Conservation (phyloP, 2,888 invertebrate species). For the Piscicola geometra region DNA sequence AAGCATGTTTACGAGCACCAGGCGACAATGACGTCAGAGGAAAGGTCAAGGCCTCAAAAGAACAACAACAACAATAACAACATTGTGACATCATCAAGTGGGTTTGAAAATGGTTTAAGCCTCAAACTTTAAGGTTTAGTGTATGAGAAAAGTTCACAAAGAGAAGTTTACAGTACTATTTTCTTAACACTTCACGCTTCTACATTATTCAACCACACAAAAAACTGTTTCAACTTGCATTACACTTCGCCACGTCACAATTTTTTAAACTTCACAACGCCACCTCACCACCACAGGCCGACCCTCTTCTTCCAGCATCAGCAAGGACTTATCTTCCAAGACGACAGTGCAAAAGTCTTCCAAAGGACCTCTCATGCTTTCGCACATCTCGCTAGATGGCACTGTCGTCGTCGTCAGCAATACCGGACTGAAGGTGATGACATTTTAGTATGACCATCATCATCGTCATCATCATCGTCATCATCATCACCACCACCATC, state of each 20-base stretch:
- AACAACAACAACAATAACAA: too few species aligned
- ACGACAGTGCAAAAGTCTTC: neutral
- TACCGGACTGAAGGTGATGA: conserved; percentile 19
- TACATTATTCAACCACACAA: too few species aligned
- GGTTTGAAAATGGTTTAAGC: too few species aligned
- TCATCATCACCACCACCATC: conserved; percentile 33
- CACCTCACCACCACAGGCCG: too few species aligned
- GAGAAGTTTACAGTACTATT: too few species aligned
- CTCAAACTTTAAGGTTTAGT: too few species aligned
- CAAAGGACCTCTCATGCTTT: conserved; percentile 10
- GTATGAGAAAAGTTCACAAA: too few species aligned
- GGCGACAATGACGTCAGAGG: neutral
- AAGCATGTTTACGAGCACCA: conserved; percentile 8
- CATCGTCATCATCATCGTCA: conserved; percentile 29
- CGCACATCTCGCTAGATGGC: neutral
- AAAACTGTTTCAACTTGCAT: too few species aligned
- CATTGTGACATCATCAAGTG: too few species aligned
- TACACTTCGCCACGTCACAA: too few species aligned
- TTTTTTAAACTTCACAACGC: too few species aligned
- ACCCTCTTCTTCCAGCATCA: neutral
- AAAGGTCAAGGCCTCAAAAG: neutral
- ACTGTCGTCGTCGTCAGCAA: neutral
- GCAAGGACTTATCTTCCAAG: neutral
- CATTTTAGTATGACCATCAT: conserved; percentile 15
- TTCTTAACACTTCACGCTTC: too few species aligned